Evolutionary conservation across 2,113 vertebrate genomes (phyloP).

Genomic region (Poecilia latipinna): DNA sequence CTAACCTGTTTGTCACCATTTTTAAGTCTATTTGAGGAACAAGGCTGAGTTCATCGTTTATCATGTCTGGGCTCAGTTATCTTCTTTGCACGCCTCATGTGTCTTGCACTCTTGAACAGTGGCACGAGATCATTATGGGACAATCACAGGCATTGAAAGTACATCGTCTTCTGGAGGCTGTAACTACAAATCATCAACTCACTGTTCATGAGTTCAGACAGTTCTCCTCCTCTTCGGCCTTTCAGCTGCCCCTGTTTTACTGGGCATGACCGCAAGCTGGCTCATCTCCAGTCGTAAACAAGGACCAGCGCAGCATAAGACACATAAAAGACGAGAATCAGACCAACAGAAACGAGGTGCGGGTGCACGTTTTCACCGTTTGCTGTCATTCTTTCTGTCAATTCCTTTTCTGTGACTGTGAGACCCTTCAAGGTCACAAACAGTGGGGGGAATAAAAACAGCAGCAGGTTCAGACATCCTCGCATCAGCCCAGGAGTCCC

Average conservation of each 20-base stretch:
- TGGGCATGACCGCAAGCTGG: slow-evolving; percentile 50
- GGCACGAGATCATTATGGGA: slow-evolving; percentile 61
- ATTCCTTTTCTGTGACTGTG: slow-evolving; percentile 10
- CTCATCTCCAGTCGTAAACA: slow-evolving; percentile 20
- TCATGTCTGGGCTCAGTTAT: slow-evolving; percentile 48
- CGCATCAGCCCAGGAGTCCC: slow-evolving; percentile 68
- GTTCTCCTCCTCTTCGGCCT: slow-evolving; percentile 43
- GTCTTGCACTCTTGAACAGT: slow-evolving; percentile 59
- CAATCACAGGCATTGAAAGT: slow-evolving; percentile 60
- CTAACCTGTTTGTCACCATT: slow-evolving; percentile 42
- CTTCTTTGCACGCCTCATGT: slow-evolving; percentile 55
- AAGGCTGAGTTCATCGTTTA: slow-evolving; percentile 39
- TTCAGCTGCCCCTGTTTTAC: slow-evolving; percentile 41
- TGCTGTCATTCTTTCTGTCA: slow-evolving; percentile 12
- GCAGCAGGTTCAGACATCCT: slow-evolving; percentile 64
- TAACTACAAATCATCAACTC: slow-evolving; percentile 56
- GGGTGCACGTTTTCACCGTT: slow-evolving; percentile 5
- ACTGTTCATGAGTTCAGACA: slow-evolving; percentile 59
- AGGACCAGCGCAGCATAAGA: background rate
- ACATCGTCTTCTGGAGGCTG: slow-evolving; percentile 51
- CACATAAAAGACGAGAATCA: background rate
- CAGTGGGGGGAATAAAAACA: slow-evolving; percentile 37
- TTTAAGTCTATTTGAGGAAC: slow-evolving; percentile 35
- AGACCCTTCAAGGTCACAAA: slow-evolving; percentile 35
- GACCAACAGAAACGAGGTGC: background rate